A percentile compares a stretch with the other conserved stretches of the same genome.
These are phyloP conservation scores for Oplegnathus fasciatus DNA, from an alignment of 2,113 vertebrate species.

Conservation along the genomic window DNA sequence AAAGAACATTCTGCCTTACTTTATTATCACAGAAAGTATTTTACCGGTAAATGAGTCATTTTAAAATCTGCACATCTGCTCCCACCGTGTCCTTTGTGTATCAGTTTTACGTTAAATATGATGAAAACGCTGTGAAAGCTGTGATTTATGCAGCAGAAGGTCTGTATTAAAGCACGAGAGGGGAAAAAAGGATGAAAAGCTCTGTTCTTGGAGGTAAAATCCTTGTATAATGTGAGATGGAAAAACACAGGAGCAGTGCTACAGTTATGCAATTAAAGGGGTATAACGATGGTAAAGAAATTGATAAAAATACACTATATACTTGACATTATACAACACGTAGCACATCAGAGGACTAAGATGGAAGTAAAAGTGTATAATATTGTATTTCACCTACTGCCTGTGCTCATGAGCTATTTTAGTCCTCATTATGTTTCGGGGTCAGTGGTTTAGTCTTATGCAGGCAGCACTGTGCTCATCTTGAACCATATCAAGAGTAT, in stretches of 20 bases:
- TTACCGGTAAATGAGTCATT: not conserved
- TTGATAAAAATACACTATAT: not conserved
- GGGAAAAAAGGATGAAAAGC: not conserved
- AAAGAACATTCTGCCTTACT: not conserved
- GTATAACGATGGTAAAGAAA: too few species aligned
- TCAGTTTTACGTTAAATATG: not conserved
- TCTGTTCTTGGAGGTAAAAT: too few species aligned
- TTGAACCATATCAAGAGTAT: not conserved
- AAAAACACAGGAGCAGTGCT: not conserved
- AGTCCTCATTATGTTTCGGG: slow-evolving; percentile 37
- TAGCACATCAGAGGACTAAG: not conserved
- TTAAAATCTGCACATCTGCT: not conserved
- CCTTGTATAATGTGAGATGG: not conserved
- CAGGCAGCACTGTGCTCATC: slow-evolving; percentile 1
- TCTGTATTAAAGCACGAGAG: not conserved
- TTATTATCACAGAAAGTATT: too few species aligned
- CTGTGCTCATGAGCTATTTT: slow-evolving; percentile 55
- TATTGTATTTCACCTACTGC: too few species aligned
- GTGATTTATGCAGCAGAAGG: too few species aligned
- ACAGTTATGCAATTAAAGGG: not conserved
- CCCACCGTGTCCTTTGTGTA: not conserved
- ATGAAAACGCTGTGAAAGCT: not conserved
- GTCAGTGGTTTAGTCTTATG: slow-evolving; percentile 43
- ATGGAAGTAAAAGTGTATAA: not conserved
- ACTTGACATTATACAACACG: not conserved